Conservation (phyloP, 2,888 invertebrate species). For the Dendrolimus houi region DNA sequence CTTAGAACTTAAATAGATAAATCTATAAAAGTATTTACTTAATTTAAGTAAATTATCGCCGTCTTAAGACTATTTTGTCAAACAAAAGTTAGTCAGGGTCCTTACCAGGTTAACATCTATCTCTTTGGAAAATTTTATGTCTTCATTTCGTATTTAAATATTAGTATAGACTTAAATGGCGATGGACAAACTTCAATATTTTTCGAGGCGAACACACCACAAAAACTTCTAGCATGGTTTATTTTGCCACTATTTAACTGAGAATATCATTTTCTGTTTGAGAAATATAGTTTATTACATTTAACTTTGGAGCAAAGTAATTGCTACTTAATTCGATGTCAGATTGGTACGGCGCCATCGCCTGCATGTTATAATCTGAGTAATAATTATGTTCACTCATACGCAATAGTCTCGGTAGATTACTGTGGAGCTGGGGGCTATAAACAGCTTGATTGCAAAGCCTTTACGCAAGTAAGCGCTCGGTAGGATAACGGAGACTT, state of each 20-base stretch:
- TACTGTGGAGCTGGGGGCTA: background rate
- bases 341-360: slow-evolving; percentile 5
- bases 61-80: no score
- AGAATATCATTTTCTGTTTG: background rate
- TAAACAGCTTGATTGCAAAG: background rate
- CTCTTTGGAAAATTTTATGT: no score
- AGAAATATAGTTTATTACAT: background rate
- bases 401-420: background rate
- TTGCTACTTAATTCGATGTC: slow-evolving; percentile 19
- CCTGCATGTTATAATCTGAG: background rate
- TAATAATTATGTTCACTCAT: background rate
- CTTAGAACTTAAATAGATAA: no score
- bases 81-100: no score
- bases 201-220: background rate
- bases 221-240: background rate
- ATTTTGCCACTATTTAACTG: background rate
- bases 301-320: slow-evolving; percentile 9
- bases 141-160: no score
- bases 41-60: no score
- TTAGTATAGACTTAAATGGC: no score
- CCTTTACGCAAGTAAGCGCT: no score
- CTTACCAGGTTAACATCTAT: no score
- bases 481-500: no score
- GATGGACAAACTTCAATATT: no score
- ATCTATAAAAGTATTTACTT: no score